phyloP scores from a whole-genome alignment of 2,113 vertebrate species.

The Notechis scutatus region DNA sequence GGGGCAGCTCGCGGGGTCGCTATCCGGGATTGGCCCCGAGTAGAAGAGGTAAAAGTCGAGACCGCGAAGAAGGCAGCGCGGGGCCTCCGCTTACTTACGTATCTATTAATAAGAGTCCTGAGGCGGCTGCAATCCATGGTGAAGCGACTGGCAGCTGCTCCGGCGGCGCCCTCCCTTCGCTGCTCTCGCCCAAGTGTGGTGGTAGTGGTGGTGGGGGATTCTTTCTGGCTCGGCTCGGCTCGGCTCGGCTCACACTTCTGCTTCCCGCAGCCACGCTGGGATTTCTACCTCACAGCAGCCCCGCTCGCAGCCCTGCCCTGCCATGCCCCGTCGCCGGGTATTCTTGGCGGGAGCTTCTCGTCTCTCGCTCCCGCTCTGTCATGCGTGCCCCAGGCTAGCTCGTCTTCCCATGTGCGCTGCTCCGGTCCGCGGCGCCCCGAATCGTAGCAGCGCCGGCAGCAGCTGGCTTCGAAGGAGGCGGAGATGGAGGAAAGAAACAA shows the following conservation, averaged over 20 bases:
- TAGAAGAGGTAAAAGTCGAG: background rate
- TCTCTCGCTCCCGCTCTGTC: constrained; percentile 42
- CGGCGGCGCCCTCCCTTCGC: constrained; percentile 23
- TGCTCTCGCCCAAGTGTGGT: constrained; percentile 2
- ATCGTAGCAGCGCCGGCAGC: background rate
- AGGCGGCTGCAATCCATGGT: constrained; percentile 85
- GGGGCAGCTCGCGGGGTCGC: background rate
- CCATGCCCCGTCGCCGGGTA: background rate
- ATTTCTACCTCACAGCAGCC: background rate
- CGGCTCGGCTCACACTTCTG: constrained; percentile 28
- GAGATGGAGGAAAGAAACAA: background rate
- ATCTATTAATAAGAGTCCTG: constrained; percentile 88
- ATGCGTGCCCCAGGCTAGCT: constrained; percentile 26
- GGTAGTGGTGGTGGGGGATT: background rate
- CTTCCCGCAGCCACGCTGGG: constrained; percentile 13
- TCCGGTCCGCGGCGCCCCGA: background rate
- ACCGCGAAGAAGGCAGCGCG: background rate
- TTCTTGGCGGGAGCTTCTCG: background rate
- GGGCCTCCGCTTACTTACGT: constrained; percentile 74
- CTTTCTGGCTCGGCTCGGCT: background rate
- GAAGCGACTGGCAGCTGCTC: constrained; percentile 35
- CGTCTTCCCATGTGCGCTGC: constrained; percentile 8
- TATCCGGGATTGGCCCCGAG: background rate
- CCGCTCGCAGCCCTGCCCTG: background rate
- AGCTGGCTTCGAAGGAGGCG: background rate